phyloP scores from a whole-genome alignment of 2,888 invertebrate genomes.

The Coelogynopora nodosa region DNA sequence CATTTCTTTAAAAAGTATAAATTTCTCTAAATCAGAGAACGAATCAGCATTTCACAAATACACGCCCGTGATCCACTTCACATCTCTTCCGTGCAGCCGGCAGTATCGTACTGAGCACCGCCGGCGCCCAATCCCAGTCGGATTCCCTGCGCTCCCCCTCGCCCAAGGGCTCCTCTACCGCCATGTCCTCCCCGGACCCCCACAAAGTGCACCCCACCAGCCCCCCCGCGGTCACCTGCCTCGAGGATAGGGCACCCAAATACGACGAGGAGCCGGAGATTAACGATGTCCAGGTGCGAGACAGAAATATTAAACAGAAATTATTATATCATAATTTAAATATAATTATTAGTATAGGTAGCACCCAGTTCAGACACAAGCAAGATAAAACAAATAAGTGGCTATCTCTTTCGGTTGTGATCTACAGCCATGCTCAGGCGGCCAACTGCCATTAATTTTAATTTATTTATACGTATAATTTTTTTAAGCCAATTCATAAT shows the following conservation, averaged over 20 bases:
- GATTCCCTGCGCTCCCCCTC: background rate
- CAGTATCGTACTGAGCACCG: background rate
- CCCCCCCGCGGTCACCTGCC: background rate
- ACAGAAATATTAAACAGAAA: too few species aligned
- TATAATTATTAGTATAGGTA: too few species aligned
- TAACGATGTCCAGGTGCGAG: conserved; percentile 33
- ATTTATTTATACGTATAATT: too few species aligned
- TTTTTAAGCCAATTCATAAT: too few species aligned
- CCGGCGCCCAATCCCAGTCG: background rate
- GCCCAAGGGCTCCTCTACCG: background rate
- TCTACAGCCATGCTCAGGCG: too few species aligned
- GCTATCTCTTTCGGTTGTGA: too few species aligned
- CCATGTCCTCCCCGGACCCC: background rate
- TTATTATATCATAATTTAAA: too few species aligned
- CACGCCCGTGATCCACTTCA: background rate
- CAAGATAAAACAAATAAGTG: too few species aligned
- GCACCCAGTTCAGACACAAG: too few species aligned
- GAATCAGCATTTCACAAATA: background rate
- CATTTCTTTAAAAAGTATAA: too few species aligned
- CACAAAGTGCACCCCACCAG: conserved; percentile 4
- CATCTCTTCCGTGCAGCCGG: background rate
- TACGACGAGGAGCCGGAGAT: conserved; percentile 38
- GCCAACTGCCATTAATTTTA: too few species aligned
- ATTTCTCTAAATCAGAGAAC: too few species aligned
- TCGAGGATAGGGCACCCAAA: conserved; percentile 14